Conservation (phyloP, 2,797 vertebrate species). For the Streptopelia turtur region DNA sequence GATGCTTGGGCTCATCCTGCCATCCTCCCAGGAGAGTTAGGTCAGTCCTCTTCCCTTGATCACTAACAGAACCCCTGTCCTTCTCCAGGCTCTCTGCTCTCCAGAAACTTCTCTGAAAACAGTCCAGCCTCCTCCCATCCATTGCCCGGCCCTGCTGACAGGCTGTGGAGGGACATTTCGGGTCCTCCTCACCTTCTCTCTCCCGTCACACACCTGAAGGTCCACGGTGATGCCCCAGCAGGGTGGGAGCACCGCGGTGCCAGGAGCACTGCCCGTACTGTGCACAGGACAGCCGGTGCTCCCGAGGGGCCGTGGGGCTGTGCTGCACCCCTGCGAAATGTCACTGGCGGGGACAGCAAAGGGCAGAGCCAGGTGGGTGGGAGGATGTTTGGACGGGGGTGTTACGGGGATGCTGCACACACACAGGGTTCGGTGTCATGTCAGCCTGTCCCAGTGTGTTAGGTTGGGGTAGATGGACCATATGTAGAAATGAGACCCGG, state of each 20-base stretch:
- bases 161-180: neutral
- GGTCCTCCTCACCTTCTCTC: neutral
- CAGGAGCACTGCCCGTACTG: neutral
- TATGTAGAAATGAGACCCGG: neutral
- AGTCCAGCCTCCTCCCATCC: neutral
- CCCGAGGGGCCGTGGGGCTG: neutral
- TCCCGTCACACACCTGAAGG: neutral
- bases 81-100: neutral
- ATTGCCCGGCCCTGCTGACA: accelerated
- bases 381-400: neutral
- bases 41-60: neutral
- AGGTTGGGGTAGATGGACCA: neutral
- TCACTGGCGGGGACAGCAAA: neutral
- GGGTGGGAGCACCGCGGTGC: accelerated
- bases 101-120: neutral
- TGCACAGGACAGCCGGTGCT: neutral
- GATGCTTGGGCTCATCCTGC: neutral
- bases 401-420: neutral
- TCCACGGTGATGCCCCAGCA: neutral
- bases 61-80: neutral
- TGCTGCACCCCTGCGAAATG: neutral
- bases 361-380: accelerated
- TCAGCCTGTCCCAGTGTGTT: accelerated
- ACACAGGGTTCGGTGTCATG: accelerated
- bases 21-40: neutral